phyloP scores from a whole-genome alignment of 2,113 vertebrate genomes.

The Chionodraco myersi region DNA sequence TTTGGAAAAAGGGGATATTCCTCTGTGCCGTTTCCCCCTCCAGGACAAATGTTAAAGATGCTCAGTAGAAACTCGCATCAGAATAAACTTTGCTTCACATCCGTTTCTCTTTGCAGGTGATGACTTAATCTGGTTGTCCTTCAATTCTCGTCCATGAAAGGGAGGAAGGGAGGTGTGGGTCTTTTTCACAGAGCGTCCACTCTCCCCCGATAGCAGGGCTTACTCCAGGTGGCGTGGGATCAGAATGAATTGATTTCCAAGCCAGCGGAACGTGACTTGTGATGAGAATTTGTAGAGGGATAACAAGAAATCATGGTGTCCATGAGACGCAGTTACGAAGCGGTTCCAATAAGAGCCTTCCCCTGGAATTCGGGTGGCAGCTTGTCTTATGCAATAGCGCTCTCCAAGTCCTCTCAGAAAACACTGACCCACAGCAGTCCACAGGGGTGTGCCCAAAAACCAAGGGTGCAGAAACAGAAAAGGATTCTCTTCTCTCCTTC shows the following conservation, averaged over 20 bases:
- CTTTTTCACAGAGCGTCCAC: conserved; percentile 52
- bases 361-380: conserved; percentile 62
- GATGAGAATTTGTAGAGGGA: conserved; percentile 60
- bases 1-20: conserved; percentile 72
- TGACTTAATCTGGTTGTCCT: conserved; percentile 67
- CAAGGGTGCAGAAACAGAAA: conserved; percentile 68
- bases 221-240: conserved; percentile 73
- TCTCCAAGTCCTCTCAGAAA: conserved; percentile 59
- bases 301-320: conserved; percentile 62
- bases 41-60: conserved; percentile 43
- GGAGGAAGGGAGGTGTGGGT: conserved; percentile 45
- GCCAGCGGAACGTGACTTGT: conserved; percentile 67
- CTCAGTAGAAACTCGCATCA: conserved; percentile 53
- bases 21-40: conserved; percentile 57
- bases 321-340: conserved; percentile 53
- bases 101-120: conserved; percentile 63
- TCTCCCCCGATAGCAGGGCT: conserved; percentile 57
- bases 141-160: conserved; percentile 57
- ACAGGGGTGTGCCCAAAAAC: conserved; percentile 78
- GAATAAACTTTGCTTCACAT: conserved; percentile 68
- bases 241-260: conserved; percentile 67
- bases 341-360: conserved; percentile 49
- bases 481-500: conserved; percentile 77
- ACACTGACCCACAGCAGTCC: conserved; percentile 73
- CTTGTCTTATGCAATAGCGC: conserved; percentile 58